Evolutionary conservation across 2,113 vertebrate genomes (phyloP), one percentile per base, ranked within the genome.

Genomic region (Chloebia gouldiae): DNA sequence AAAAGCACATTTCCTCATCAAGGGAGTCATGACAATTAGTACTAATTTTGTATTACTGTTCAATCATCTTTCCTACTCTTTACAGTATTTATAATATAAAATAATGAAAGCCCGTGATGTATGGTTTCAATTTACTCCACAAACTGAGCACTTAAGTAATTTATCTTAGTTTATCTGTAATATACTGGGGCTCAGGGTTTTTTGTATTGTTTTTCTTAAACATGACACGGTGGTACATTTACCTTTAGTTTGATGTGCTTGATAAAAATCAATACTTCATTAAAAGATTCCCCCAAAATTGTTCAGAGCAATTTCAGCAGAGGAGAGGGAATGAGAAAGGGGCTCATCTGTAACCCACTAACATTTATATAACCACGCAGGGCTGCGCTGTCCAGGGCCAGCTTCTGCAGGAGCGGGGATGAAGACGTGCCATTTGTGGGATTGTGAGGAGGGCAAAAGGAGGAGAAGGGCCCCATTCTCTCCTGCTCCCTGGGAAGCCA

Each of bases 131-230:
- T 98, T 98, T 98, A 96, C 91, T 97, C 97, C 39, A 94, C 97
- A 98, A 98, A 98, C 97, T 98, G 97, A 97, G 93, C 97, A 98
- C 97, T 98, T 98, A 98, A 98, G 97, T 97, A 98, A 98, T 98
- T 98, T 98, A 97, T 98, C 98, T 98, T 98, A 96, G 97, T 98
- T 98, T 98, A 98, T 96, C 97, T 95, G 89, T 98, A 98, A 98
- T 98, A 97, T 97, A 98, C 96, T 96, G 96, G 83, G 94, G 97
- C 79, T 88, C 8, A 3, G 63, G 73, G 13, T 81, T 92, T 94
- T 89, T 84, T 61, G 75, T 90, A 28, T 77, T 94, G 93, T 91
- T 97, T 97, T 98, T 97, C 96, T 93, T 73, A 95, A 98, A 96
- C 96, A 91, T 95, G 97, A 96, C 97, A 97, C 96, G 59, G 96